Evolutionary conservation across 1,140 invertebrate species (phyloP), one percentile per base, ranked within the genome.

Genomic region (Diachasma alloeum): DNA sequence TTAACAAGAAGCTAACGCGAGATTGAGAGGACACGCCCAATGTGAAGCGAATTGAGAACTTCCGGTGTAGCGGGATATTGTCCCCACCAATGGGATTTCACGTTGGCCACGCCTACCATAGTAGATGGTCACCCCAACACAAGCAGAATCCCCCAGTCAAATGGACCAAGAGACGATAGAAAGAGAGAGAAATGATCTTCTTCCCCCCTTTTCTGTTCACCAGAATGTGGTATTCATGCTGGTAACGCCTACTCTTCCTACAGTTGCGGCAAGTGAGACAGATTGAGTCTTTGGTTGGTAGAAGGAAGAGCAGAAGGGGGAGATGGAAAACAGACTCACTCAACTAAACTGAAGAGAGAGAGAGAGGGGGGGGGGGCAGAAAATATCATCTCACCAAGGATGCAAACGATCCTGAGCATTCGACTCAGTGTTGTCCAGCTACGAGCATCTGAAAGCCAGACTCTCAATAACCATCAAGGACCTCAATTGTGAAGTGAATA

Each of bases 1-100:
- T 90, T 90, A 90, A 90, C 88, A 90, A 90, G 88, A 90, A 89
- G 87, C 87, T 89, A 90, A 90, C 88, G 89, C 88, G 88, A 90
- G 87, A 89, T 90, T 90, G 89, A 90, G 87, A 87, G 87, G 87
- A 86, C 82, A 84, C 87, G 87, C 87, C 86, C 75, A 83, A 78
- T 73, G n/a, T 39, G 59, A 76, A 81, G 76, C 81, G 78, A 78
- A 72, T 78, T 42, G 81, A 83, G 79, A 53, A 72, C 80, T 82
- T 83, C 82, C 83, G 81, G 72, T 81, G 77, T 42, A 84, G 81
- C 81, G 79, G 75, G 76, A 77, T 67, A 11, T n/a, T 46, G 1
- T 53, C 24, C 59, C 59, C 59, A 26, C 59, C 59, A 63, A 63
- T 63, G 59, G 59, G 87, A 88, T 87, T 77, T 74, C 44, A 39